Conservation (phyloP, 2,797 vertebrate species). For the Muscicapa comitata region DNA sequence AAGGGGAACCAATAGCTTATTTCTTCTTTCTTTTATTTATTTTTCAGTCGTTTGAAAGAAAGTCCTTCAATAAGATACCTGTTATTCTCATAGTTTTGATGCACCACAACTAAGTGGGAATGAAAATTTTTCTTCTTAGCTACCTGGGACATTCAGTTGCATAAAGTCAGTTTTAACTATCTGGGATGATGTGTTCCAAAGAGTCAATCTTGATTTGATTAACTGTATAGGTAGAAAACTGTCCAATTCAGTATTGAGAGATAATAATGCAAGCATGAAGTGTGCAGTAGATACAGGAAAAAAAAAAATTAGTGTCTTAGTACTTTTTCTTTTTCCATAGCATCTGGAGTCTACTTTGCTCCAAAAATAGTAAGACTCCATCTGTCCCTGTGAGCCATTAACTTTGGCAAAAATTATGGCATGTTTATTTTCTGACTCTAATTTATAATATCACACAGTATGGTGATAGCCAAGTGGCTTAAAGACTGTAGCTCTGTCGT, state of each 20-base stretch:
- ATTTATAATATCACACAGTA: background rate
- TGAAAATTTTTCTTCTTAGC: background rate
- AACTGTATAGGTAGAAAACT: background rate
- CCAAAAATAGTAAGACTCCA: background rate
- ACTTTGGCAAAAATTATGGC: background rate
- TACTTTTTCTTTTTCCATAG: background rate
- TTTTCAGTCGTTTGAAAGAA: background rate
- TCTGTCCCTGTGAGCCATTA: background rate
- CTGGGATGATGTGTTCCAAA: background rate
- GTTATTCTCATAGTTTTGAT: background rate
- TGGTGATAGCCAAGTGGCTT: background rate
- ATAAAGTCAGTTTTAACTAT: background rate
- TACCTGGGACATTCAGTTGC: background rate
- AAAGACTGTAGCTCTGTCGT: rapidly evolving
- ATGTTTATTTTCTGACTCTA: background rate
- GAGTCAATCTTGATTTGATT: background rate
- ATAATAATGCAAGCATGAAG: background rate
- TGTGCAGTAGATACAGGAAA: background rate
- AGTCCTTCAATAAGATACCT: background rate
- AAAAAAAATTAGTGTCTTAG: background rate
- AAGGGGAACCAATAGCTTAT: background rate
- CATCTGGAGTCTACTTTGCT: background rate
- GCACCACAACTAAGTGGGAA: background rate
- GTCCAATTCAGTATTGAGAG: background rate
- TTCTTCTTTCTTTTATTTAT: background rate